These are phyloP conservation scores for Chalcosyrphus nemorum DNA, from an alignment of 2,888 invertebrate genomes.

Conservation along the genomic window DNA sequence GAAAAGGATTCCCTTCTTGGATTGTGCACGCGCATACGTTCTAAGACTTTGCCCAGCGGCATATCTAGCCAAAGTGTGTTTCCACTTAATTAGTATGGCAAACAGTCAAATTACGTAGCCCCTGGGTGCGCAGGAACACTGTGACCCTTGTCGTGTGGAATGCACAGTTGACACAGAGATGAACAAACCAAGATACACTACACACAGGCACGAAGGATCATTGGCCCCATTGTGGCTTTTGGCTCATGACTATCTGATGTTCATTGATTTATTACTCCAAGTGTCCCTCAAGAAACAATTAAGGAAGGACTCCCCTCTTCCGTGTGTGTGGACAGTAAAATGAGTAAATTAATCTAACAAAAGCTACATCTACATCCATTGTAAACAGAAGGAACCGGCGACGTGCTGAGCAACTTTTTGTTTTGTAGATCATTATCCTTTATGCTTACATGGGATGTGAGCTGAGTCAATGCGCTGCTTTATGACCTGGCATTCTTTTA, in stretches of 20 bases:
- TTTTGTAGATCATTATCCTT: constrained; percentile 47
- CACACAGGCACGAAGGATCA: constrained; percentile 37
- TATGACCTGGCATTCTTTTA: constrained; percentile 15
- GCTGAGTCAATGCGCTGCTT: neutral
- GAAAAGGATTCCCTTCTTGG: too few species aligned
- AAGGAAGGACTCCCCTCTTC: too few species aligned
- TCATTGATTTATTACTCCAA: constrained; percentile 53
- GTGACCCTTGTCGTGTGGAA: constrained; percentile 65
- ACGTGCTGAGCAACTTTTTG: neutral
- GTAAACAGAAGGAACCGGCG: neutral
- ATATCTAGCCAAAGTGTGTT: constrained; percentile 53
- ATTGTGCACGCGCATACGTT: constrained; percentile 30
- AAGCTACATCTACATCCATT: too few species aligned
- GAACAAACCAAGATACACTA: constrained; percentile 7
- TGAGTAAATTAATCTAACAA: constrained; percentile 9
- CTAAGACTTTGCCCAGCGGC: constrained; percentile 36
- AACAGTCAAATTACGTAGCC: constrained; percentile 62
- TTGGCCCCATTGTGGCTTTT: constrained; percentile 37
- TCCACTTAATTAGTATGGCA: constrained; percentile 71
- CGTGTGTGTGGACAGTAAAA: neutral
- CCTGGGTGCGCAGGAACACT: constrained; percentile 19
- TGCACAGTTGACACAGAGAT: constrained; percentile 55
- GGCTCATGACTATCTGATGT: constrained; percentile 61
- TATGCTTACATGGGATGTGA: neutral
- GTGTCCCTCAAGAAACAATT: constrained; percentile 29